These are phyloP conservation scores for Chesias legatella DNA, from an alignment of 2,888 invertebrate species.

Conservation along the genomic window DNA sequence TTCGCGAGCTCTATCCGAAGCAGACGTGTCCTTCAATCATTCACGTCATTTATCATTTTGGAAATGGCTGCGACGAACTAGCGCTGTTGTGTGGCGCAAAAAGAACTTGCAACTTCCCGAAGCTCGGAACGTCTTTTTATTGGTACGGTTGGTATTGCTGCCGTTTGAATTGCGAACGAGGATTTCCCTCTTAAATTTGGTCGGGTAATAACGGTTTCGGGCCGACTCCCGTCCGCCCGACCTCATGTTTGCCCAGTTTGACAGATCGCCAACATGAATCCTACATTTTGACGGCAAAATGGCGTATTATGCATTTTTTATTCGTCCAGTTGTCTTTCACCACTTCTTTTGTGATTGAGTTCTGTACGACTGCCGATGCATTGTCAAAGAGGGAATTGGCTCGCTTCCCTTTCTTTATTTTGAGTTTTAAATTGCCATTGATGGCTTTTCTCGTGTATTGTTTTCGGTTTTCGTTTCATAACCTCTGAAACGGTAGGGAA, in stretches of 20 bases:
- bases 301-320: conserved; percentile 75
- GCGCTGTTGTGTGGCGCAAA: conserved; percentile 67
- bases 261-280: conserved; percentile 76
- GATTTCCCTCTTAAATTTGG: conserved; percentile 55
- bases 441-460: conserved; percentile 32
- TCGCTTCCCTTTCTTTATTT: conserved; percentile 63
- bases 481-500: conserved; percentile 26
- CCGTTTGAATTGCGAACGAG: conserved; percentile 50
- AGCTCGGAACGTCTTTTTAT: conserved; percentile 72
- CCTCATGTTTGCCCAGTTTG: conserved; percentile 76
- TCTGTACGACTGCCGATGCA: conserved; percentile 49
- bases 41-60: conserved; percentile 74
- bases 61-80: conserved; percentile 69
- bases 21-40: conserved; percentile 70
- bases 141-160: conserved; percentile 59
- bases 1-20: conserved; percentile 55
- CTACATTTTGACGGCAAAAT: conserved; percentile 72
- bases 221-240: conserved; percentile 27
- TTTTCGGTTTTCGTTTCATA: conserved; percentile 31
- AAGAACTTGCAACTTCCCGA: conserved; percentile 58
- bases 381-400: conserved; percentile 49
- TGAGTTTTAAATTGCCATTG: conserved; percentile 40
- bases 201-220: conserved; percentile 15
- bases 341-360: conserved; percentile 76
- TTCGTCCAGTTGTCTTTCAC: conserved; percentile 72